Conservation (phyloP, 2,888 invertebrate species). For the Nemapogon koenigi region DNA sequence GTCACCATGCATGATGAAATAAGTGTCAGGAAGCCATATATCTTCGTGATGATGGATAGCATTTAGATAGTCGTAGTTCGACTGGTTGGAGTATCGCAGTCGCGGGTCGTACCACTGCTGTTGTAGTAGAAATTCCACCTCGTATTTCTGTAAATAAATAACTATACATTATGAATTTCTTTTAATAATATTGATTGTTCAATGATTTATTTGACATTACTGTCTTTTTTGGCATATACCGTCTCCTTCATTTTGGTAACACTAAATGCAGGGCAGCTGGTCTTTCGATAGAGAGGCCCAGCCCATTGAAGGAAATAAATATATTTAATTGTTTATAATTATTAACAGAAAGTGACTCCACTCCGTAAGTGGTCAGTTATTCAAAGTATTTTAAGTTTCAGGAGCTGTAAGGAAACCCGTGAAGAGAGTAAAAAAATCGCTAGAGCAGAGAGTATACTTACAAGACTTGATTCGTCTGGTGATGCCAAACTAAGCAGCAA, state of each 20-base stretch:
- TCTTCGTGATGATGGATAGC: constrained; percentile 92
- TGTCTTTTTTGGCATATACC: neutral
- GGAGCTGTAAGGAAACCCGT: too few relatives aligned
- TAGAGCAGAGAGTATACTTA: constrained; percentile 66
- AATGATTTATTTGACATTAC: constrained; percentile 2
- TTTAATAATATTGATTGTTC: constrained; percentile 4
- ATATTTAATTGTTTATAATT: too few relatives aligned
- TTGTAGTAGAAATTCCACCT: constrained; percentile 92
- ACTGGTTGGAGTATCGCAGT: constrained; percentile 86
- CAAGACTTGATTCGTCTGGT: constrained; percentile 95
- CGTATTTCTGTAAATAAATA: constrained; percentile 80
- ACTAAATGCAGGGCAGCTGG: neutral
- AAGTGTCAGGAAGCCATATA: constrained; percentile 94
- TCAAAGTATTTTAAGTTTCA: too few relatives aligned
- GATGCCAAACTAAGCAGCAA: constrained; percentile 92
- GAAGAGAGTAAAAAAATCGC: too few relatives aligned
- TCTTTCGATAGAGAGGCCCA: too few relatives aligned
- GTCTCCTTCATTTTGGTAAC: neutral
- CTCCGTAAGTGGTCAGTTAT: too few relatives aligned
- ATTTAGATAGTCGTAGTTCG: constrained; percentile 87
- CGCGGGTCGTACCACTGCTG: constrained; percentile 94
- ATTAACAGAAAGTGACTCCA: too few relatives aligned
- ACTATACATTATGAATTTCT: neutral
- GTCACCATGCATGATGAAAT: constrained; percentile 96
- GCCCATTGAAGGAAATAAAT: too few relatives aligned